Conservation (phyloP, 2,113 vertebrate species). For the Dasypus novemcinctus region DNA sequence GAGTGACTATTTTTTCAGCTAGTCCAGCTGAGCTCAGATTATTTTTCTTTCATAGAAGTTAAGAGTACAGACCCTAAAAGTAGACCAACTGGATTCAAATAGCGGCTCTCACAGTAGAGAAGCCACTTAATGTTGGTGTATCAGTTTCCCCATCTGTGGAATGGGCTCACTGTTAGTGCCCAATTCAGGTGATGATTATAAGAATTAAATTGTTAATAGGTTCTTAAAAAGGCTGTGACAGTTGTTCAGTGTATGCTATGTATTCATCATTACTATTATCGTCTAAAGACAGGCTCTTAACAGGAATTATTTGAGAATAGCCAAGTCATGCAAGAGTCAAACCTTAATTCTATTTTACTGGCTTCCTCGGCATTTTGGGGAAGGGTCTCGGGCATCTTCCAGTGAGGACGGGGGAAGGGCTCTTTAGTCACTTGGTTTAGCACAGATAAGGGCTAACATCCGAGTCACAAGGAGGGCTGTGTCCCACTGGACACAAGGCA, state of each 20-base stretch:
- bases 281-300: not conserved
- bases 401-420: not conserved
- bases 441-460: not conserved
- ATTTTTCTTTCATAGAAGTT: not conserved
- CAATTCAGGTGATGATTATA: not conserved
- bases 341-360: not conserved
- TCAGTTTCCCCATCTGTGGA: not conserved
- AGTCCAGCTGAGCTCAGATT: not conserved
- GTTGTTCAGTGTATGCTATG: too few relatives aligned
- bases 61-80: not conserved
- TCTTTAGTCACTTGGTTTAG: not conserved
- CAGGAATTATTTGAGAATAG: not conserved
- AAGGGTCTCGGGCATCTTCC: not conserved
- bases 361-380: not conserved
- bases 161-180: not conserved
- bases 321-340: rapidly evolving
- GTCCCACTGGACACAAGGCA: not conserved
- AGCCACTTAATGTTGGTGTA: not conserved
- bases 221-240: not conserved
- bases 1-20: not conserved
- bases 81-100: not conserved
- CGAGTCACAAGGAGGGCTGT: not conserved
- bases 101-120: not conserved
- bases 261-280: too few relatives aligned
- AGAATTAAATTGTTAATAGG: not conserved